Evolutionary conservation across 2,888 invertebrate species (phyloP).

Genomic region (Scrobipalpa atriplicella): DNA sequence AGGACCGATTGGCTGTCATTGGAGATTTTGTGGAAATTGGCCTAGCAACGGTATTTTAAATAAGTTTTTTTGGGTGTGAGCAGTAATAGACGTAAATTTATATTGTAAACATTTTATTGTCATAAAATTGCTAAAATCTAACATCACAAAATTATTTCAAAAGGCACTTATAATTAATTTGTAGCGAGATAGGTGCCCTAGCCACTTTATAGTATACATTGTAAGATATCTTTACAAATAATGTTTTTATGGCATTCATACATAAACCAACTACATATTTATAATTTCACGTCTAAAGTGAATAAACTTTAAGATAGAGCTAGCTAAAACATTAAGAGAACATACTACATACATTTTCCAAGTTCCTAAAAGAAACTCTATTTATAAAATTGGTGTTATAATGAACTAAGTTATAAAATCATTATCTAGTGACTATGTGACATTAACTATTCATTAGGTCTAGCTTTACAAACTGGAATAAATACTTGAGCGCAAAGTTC

Average conservation of each 20-base stretch:
- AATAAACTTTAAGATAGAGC: not conserved
- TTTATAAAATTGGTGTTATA: not conserved
- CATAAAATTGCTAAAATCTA: slow-evolving; percentile 53
- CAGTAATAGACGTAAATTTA: slow-evolving; percentile 31
- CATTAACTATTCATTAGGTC: slow-evolving; percentile 32
- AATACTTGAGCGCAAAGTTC: slow-evolving; percentile 45
- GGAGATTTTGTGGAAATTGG: not conserved
- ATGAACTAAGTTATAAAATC: slow-evolving; percentile 5
- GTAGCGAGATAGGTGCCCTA: slow-evolving; percentile 63
- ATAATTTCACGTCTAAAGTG: not conserved
- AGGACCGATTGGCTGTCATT: slow-evolving; percentile 5
- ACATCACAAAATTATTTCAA: slow-evolving; percentile 64
- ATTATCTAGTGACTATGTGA: slow-evolving; percentile 24
- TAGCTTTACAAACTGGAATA: slow-evolving; percentile 37
- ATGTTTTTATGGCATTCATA: slow-evolving; percentile 4
- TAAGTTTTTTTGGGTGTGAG: not conserved
- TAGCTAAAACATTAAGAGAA: not conserved
- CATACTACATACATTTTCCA: not conserved
- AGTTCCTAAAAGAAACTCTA: not conserved
- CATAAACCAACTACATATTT: not conserved
- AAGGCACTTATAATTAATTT: slow-evolving; percentile 66
- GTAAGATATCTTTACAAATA: slow-evolving; percentile 1
- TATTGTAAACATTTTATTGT: slow-evolving; percentile 50
- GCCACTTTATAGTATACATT: slow-evolving; percentile 27
- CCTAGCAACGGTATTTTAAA: not conserved